phyloP scores from a whole-genome alignment of 2,888 invertebrate genomes.

The Erpobdella octoculata region DNA sequence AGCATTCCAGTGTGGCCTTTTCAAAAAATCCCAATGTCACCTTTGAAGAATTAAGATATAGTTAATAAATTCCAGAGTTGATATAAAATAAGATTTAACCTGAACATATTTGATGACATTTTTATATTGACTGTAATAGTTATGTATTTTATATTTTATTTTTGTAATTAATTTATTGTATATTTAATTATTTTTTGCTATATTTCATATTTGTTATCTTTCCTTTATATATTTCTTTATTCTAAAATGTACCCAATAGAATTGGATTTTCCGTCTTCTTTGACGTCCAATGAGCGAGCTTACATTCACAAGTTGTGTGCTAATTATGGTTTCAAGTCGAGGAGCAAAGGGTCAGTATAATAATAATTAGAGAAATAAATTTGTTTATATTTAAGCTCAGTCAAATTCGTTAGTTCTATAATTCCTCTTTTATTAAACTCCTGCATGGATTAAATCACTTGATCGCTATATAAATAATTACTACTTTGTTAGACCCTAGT shows the following conservation, averaged over 20 bases:
- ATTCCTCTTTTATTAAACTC: background rate
- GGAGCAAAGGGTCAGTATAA: constrained; percentile 65
- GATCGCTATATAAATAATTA: background rate
- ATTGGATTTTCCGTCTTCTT: constrained; percentile 63
- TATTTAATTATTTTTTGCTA: background rate
- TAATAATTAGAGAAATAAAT: background rate
- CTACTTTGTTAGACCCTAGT: too few species aligned
- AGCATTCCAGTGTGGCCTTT: too few species aligned
- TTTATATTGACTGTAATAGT: background rate
- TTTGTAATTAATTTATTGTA: constrained; percentile 12
- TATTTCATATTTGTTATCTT: background rate
- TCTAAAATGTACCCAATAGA: too few species aligned
- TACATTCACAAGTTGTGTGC: constrained; percentile 69
- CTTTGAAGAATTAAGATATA: too few species aligned
- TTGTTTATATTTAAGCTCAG: background rate
- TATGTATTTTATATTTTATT: background rate
- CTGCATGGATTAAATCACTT: background rate
- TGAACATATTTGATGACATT: background rate
- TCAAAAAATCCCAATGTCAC: too few species aligned
- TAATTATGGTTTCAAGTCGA: constrained; percentile 66
- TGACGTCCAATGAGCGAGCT: constrained; percentile 70
- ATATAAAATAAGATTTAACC: too few species aligned
- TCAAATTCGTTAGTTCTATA: background rate
- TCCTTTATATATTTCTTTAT: constrained; percentile 32
- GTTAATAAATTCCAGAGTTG: too few species aligned